phyloP scores from a whole-genome alignment of 1,140 invertebrate species.

The Drosophila aff. region DNA sequence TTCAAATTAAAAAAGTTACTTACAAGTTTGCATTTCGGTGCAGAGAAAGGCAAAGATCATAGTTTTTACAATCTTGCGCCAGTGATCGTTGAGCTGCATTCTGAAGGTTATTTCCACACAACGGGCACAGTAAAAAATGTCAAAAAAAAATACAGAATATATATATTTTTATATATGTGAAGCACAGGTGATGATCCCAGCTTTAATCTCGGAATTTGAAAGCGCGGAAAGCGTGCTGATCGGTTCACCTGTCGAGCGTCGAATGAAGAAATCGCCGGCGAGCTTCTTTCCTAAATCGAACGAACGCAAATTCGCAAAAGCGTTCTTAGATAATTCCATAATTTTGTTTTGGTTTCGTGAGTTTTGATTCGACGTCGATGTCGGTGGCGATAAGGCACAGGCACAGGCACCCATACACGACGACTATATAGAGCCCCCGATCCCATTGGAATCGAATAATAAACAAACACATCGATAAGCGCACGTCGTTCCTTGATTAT shows the following conservation, averaged over 20 bases:
- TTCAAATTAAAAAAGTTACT: conserved; percentile 20
- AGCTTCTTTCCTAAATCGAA: conserved; percentile 61
- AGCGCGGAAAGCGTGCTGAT: neutral
- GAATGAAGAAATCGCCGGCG: conserved; percentile 60
- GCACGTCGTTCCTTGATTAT: neutral
- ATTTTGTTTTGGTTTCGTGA: conserved; percentile 71
- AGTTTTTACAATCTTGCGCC: conserved; percentile 65
- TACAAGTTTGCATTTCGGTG: conserved; percentile 83
- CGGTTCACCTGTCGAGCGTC: conserved; percentile 58
- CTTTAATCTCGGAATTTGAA: neutral
- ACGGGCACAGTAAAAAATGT: conserved; percentile 18
- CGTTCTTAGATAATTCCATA: conserved; percentile 75
- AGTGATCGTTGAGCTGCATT: conserved; percentile 74
- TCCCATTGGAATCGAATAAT: conserved; percentile 37
- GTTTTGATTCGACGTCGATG: conserved; percentile 28
- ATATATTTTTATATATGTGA: neutral
- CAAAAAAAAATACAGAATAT: neutral
- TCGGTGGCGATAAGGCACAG: conserved; percentile 22
- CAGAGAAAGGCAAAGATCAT: conserved; percentile 76
- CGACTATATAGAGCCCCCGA: neutral
- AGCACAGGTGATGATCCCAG: conserved; percentile 1
- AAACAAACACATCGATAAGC: conserved; percentile 47
- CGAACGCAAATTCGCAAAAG: conserved; percentile 72
- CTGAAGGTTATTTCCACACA: neutral
- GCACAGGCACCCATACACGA: conserved; percentile 2